phyloP scores from a whole-genome alignment of 1,140 invertebrate genomes.

The Pemphigus obesinymphae region DNA sequence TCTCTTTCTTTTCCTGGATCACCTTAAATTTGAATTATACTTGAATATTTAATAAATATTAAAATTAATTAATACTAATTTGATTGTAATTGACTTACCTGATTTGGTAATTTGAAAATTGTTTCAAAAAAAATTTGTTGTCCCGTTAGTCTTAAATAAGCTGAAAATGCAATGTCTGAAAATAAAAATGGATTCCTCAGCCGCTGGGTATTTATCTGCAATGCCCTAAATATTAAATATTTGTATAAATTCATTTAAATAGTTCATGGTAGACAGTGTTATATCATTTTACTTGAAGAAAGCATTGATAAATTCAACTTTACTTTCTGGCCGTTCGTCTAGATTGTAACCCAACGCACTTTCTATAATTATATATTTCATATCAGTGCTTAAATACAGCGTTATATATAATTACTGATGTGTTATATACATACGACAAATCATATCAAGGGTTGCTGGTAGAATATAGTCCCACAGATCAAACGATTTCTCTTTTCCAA shows the following conservation, averaged over 20 bases:
- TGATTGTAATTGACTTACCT: no score
- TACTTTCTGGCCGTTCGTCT: neutral
- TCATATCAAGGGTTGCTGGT: constrained; percentile 70
- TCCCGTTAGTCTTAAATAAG: constrained; percentile 42
- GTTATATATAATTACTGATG: no score
- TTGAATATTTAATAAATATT: no score
- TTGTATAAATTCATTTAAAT: neutral
- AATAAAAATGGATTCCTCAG: constrained; percentile 44
- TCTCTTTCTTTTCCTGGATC: neutral
- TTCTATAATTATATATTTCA: no score
- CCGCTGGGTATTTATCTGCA: constrained; percentile 23
- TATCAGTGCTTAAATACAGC: no score
- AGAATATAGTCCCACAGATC: constrained; percentile 55
- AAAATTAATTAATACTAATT: no score
- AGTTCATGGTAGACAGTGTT: no score
- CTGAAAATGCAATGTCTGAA: constrained; percentile 41
- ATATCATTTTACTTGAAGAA: no score
- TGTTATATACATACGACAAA: constrained; percentile 63
- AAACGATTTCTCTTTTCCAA: constrained; percentile 42
- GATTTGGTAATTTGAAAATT: constrained; percentile 40
- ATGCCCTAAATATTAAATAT: constrained; percentile 9
- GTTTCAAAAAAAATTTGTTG: constrained; percentile 26
- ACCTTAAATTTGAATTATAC: neutral
- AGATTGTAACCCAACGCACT: constrained; percentile 60
- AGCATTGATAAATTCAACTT: constrained; percentile 43